Evolutionary conservation across 2,797 vertebrate species (phyloP), one percentile per base, ranked within the genome.

Genomic region (Enteromius treurensis): DNA sequence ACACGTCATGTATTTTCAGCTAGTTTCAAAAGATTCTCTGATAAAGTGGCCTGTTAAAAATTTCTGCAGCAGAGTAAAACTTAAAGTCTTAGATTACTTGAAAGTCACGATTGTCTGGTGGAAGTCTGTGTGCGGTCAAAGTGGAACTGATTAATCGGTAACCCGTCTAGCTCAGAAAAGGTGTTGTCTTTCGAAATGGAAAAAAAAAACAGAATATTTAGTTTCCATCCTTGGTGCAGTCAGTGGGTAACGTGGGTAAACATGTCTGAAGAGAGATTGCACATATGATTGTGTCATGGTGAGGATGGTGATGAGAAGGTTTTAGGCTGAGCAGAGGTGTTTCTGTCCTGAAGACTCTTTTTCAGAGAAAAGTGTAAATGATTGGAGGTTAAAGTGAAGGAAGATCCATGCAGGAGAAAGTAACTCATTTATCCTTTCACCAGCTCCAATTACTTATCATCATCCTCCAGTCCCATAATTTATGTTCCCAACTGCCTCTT

Each of bases 151-250:
- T 82, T 86, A 88, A 88, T 82, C 64, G 78, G 79, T 88, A 86
- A 86, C 81, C 71, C 7, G 58, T 68, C 78, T 84, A 65, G 70
- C 74, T 68, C 29, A 55, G 76, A 47, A 77, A 65, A 73, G 85
- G 81, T 86, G 67, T 73, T 83, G 71, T 85, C 84, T 87, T 85
- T 85, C 81, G 40, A 84, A 79, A 85, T 85, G 86, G 69, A 75
- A 79, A 78, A 79, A 79, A 71, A 32, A 81, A 69, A 68, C 29
- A 2, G 69, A 81, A 83, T 71, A 84, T 82, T 84, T 82, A 69
- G 85, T 86, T 86, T 83, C 85, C 70, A 49, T 67, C 3, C n/a
- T 71, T 37, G 34, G 68, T 78, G 21, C 78, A 13, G 64, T 58
- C 49, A 55, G 62, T 45, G 74, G 49, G 62, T 17, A 69, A 77